These are phyloP conservation scores for Penaeus monodon DNA, from an alignment of 2,888 invertebrate species.

Conservation along the genomic window DNA sequence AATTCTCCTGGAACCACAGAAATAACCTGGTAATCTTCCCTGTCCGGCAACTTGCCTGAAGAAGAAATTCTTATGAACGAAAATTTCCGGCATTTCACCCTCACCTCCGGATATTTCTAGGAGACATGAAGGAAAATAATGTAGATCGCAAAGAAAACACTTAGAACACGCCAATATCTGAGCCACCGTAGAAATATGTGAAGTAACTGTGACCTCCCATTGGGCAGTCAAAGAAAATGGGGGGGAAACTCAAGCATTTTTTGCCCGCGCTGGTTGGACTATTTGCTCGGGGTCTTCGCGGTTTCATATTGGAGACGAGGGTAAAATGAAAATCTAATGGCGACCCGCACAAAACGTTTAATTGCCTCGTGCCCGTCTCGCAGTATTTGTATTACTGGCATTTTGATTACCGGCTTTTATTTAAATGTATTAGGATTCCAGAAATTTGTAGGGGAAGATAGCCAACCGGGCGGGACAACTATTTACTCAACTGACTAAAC, in stretches of 20 bases:
- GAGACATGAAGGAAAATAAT: conserved; percentile 59
- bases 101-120: conserved; percentile 45
- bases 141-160: conserved; percentile 56
- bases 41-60: conserved; percentile 23
- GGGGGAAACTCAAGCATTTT: conserved; percentile 33
- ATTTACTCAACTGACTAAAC: too few species aligned
- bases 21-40: conserved; percentile 25
- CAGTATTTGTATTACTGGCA: conserved; percentile 33
- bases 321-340: conserved; percentile 45
- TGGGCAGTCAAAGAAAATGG: conserved; percentile 45
- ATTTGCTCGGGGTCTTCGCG: conserved; percentile 37
- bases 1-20: background rate
- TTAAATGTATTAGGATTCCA: conserved; percentile 21
- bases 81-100: conserved; percentile 50
- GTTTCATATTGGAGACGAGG: conserved; percentile 43
- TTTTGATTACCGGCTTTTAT: conserved; percentile 28
- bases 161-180: conserved; percentile 59
- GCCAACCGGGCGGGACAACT: too few species aligned
- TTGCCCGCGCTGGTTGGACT: conserved; percentile 21
- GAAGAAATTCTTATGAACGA: conserved; percentile 43
- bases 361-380: conserved; percentile 41
- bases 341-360: conserved; percentile 40
- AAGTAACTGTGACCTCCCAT: conserved; percentile 48
- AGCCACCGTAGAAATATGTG: conserved; percentile 45
- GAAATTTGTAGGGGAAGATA: conserved; percentile 22